These are phyloP conservation scores for Ceratitis capitata DNA, from an alignment of 1,140 invertebrate genomes.

Conservation along the genomic window DNA sequence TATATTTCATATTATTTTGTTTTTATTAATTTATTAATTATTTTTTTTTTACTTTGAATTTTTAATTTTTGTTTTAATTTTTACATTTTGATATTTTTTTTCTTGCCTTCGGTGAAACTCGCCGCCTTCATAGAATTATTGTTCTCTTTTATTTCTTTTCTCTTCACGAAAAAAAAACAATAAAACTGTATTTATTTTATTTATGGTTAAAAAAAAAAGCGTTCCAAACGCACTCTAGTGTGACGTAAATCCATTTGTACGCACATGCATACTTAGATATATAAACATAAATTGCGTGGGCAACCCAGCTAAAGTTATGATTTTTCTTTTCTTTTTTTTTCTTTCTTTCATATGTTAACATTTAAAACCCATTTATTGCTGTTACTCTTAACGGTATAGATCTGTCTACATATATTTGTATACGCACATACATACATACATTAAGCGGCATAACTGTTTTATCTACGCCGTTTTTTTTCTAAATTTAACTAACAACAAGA, in stretches of 20 bases:
- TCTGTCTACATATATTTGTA: not conserved
- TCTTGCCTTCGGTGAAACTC: no score
- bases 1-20: no score
- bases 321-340: not conserved
- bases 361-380: not conserved
- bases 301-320: not conserved
- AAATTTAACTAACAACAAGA: not conserved
- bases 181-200: not conserved
- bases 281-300: no score
- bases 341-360: no score
- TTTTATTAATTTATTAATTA: no score
- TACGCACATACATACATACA: no score
- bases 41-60: no score
- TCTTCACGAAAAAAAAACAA: not conserved
- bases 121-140: not conserved
- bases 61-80: no score
- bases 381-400: not conserved
- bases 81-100: no score
- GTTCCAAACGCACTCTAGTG: not conserved
- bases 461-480: no score
- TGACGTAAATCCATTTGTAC: not conserved
- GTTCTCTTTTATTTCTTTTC: not conserved
- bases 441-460: no score
- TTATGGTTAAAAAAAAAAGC: not conserved
- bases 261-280: no score